phyloP scores from a whole-genome alignment of 2,888 invertebrate genomes.

The Volucella inflata region DNA sequence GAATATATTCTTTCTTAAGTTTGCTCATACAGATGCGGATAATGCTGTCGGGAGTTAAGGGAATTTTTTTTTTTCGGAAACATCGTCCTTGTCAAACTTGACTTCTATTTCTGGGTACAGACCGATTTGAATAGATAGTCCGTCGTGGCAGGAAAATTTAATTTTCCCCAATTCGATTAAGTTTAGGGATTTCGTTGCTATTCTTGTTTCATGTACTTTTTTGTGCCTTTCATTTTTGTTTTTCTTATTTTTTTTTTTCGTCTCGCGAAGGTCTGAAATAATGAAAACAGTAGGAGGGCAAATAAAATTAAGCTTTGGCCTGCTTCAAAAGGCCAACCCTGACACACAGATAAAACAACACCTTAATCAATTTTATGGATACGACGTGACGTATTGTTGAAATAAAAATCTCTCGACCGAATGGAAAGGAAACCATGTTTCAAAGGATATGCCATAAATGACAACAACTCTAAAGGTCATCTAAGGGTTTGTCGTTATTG shows the following conservation, averaged over 20 bases:
- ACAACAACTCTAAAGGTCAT: slow-evolving; percentile 43
- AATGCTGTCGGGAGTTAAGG: neutral
- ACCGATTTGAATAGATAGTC: slow-evolving; percentile 24
- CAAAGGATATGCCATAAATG: slow-evolving; percentile 42
- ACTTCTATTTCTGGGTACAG: neutral
- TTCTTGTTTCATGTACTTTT: slow-evolving; percentile 20
- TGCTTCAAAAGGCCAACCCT: slow-evolving; percentile 7
- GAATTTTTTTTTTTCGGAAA: slow-evolving; percentile 34
- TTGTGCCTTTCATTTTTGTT: neutral
- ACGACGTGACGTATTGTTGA: slow-evolving; percentile 60
- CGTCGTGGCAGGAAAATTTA: slow-evolving; percentile 39
- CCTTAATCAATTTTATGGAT: slow-evolving; percentile 61
- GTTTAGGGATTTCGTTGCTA: slow-evolving; percentile 45
- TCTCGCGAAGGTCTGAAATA: neutral
- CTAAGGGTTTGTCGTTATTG: slow-evolving; percentile 49
- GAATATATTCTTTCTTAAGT: slow-evolving; percentile 5
- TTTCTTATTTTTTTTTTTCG: slow-evolving; percentile 17
- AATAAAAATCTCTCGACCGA: slow-evolving; percentile 37
- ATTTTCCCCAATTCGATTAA: slow-evolving; percentile 57
- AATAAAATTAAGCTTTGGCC: slow-evolving; percentile 48
- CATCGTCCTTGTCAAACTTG: slow-evolving; percentile 30
- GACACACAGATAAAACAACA: slow-evolving; percentile 10
- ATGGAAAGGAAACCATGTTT: slow-evolving; percentile 48
- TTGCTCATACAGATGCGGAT: slow-evolving; percentile 19
- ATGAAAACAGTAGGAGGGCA: neutral